Percentiles rank a stretch among this genome's conserved stretches.
Evolutionary conservation across 1,140 invertebrate genomes (phyloP).

Genomic region (Drosophila ercepeae): DNA sequence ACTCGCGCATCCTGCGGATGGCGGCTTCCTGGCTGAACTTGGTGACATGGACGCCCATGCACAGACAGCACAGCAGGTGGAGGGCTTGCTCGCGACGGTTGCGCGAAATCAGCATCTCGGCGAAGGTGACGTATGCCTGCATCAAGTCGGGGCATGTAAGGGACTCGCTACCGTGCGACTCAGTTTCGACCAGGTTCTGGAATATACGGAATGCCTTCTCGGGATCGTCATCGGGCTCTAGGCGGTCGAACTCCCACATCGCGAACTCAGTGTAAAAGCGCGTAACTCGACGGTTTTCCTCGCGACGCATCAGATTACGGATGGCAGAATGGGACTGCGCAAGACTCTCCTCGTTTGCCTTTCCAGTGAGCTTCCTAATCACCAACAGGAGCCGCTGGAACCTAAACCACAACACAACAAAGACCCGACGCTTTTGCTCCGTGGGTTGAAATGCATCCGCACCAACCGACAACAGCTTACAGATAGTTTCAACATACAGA

Average conservation of each 20-base stretch:
- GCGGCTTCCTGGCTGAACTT: too few relatives aligned
- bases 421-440: constrained; percentile 82
- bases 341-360: constrained; percentile 73
- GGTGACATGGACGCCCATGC: neutral
- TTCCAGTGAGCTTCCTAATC: constrained; percentile 84
- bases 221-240: constrained; percentile 83
- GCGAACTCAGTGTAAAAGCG: constrained; percentile 87
- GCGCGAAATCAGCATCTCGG: constrained; percentile 56
- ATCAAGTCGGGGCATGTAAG: constrained; percentile 25
- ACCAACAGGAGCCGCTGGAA: constrained; percentile 86
- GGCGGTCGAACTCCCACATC: constrained; percentile 85
- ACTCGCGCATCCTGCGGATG: neutral
- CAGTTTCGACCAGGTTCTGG: constrained; percentile 68
- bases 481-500: constrained; percentile 85
- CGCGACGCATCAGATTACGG: constrained; percentile 85
- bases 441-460: constrained; percentile 66
- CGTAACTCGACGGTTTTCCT: constrained; percentile 77
- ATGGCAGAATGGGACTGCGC: constrained; percentile 85
- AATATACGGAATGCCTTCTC: constrained; percentile 79
- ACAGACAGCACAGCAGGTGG: constrained; percentile 28
- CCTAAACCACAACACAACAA: constrained; percentile 86
- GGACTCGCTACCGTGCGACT: neutral
- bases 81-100: constrained; percentile 14
- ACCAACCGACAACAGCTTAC: constrained; percentile 75
- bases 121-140: constrained; percentile 47